These are phyloP conservation scores for Pteropus alecto DNA, from an alignment of 2,113 vertebrate species.

Conservation along the genomic window DNA sequence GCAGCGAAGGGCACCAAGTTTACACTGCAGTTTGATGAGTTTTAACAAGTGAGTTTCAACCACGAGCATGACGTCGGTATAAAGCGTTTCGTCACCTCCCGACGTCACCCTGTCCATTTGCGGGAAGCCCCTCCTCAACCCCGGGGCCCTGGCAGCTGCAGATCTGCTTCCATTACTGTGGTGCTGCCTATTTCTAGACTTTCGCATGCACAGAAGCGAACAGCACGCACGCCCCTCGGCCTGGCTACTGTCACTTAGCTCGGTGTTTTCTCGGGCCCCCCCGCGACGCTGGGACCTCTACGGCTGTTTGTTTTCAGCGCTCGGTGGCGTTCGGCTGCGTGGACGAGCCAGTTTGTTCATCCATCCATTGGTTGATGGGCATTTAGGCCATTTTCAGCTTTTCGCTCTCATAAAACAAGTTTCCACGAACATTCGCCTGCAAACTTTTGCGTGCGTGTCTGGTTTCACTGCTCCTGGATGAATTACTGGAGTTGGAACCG, in stretches of 20 bases:
- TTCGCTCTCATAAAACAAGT: background rate
- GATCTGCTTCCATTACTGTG: background rate
- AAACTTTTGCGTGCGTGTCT: too few relatives aligned
- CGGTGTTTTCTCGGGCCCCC: background rate
- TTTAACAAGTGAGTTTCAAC: too few relatives aligned
- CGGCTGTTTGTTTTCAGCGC: background rate
- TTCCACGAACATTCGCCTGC: background rate
- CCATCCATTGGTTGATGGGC: too few relatives aligned
- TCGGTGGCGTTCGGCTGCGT: accelerated
- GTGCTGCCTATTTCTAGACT: background rate
- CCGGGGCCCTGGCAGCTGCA: background rate
- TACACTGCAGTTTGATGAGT: background rate
- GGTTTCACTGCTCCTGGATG: background rate
- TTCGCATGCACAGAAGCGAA: background rate
- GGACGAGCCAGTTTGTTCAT: background rate
- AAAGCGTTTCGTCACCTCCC: accelerated
- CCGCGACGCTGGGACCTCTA: too few relatives aligned
- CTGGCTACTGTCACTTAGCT: background rate
- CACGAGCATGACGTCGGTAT: too few relatives aligned
- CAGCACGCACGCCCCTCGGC: accelerated
- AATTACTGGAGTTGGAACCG: background rate
- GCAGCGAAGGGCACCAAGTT: background rate
- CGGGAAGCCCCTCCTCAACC: accelerated
- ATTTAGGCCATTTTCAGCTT: background rate
- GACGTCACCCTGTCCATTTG: background rate